phyloP scores from a whole-genome alignment of 2,797 vertebrate species.

The Falco naumanni region DNA sequence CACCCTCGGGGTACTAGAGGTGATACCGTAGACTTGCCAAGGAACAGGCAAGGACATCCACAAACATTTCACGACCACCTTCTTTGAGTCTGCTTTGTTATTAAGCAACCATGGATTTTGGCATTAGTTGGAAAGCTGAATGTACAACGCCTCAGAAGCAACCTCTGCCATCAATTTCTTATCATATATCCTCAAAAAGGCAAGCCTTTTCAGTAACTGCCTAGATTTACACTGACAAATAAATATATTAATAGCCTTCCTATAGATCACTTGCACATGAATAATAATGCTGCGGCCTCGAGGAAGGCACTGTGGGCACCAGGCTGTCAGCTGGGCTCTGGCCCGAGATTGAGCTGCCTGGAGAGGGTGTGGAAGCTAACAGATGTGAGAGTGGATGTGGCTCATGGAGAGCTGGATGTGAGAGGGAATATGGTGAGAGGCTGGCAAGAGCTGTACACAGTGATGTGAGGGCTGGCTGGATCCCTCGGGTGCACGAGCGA shows the following conservation, averaged over 20 bases:
- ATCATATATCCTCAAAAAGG: background rate
- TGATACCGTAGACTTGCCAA: conserved; percentile 23
- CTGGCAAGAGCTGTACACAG: background rate
- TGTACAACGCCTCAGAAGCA: background rate
- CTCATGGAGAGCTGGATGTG: background rate
- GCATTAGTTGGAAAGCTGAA: background rate
- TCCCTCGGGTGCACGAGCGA: background rate
- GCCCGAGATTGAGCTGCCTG: background rate
- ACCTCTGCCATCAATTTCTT: background rate
- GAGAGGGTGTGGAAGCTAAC: background rate
- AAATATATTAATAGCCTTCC: background rate
- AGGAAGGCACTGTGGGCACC: background rate
- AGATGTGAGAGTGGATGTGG: background rate
- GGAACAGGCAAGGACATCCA: conserved; percentile 43
- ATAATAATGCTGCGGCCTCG: background rate
- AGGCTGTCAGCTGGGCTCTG: background rate
- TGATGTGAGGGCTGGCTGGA: background rate
- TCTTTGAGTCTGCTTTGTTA: conserved; percentile 10
- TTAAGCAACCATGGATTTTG: conserved; percentile 5
- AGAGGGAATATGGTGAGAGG: conserved; percentile 8
- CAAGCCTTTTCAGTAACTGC: background rate
- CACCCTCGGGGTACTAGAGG: background rate
- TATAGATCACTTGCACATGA: background rate
- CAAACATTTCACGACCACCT: conserved; percentile 62
- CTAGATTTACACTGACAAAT: background rate